A percentile compares a stretch with the other conserved stretches of the same genome.
These are phyloP conservation scores for Elmis aenea DNA, from an alignment of 2,888 invertebrate genomes.

Conservation along the genomic window DNA sequence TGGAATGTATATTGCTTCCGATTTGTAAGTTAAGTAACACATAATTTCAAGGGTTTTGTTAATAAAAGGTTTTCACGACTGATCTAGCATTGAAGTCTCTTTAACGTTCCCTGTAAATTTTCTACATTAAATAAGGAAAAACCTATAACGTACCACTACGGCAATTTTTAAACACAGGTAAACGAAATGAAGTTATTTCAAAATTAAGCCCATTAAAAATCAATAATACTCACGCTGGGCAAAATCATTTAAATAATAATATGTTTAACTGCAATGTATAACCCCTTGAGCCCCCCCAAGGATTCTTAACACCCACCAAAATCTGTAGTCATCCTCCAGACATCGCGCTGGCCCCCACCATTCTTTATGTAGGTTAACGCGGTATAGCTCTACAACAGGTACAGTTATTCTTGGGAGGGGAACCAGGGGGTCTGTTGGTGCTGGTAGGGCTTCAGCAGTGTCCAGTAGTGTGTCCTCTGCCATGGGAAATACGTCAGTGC, in stretches of 20 bases:
- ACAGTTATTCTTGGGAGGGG: conserved; percentile 41
- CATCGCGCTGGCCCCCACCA: conserved; percentile 35
- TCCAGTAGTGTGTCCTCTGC: conserved; percentile 40
- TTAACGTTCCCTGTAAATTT: conserved; percentile 1
- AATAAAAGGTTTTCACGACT: conserved; percentile 3
- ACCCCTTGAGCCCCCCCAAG: conserved; percentile 16
- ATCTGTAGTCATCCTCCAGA: conserved; percentile 38
- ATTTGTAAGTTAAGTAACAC: too few relatives aligned
- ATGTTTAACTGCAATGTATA: conserved; percentile 5
- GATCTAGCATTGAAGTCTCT: conserved; percentile 7
- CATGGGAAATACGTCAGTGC: conserved; percentile 32
- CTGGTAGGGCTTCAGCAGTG: conserved; percentile 40
- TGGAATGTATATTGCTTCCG: too few relatives aligned
- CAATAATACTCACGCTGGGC: conserved; percentile 6
- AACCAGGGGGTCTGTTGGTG: conserved; percentile 30
- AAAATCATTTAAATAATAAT: conserved; percentile 7
- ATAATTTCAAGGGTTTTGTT: too few relatives aligned
- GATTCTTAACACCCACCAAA: conserved; percentile 25
- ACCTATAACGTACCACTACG: too few relatives aligned
- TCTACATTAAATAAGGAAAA: too few relatives aligned
- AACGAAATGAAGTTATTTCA: too few relatives aligned
- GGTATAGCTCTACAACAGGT: conserved; percentile 46
- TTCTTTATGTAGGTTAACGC: conserved; percentile 43
- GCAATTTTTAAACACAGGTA: too few relatives aligned
- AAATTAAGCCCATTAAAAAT: conserved; percentile 1